Percentiles rank a stretch among this genome's conserved stretches.
Evolutionary conservation across 2,888 invertebrate genomes (phyloP).

Genomic region (Orgyia antiqua): DNA sequence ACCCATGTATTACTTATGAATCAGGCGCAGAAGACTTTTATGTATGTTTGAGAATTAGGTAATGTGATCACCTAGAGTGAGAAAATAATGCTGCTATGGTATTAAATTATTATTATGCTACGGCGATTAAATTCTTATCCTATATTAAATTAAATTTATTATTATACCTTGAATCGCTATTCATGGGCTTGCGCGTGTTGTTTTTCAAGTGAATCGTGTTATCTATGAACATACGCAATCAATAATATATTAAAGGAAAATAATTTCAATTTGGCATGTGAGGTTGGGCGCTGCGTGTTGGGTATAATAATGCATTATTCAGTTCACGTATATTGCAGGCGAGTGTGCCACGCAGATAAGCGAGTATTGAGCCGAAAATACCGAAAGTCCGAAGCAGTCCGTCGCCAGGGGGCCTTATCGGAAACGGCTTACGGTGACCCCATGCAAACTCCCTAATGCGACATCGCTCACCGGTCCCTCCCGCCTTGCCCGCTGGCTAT

Average conservation of each 20-base stretch:
- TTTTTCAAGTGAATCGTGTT: too few relatives aligned
- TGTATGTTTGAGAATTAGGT: too few relatives aligned
- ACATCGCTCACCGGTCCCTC: conserved; percentile 57
- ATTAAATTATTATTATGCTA: too few relatives aligned
- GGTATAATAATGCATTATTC: conserved; percentile 61
- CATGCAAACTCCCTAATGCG: conserved; percentile 73
- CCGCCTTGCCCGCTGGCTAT: conserved; percentile 49
- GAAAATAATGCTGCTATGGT: too few relatives aligned
- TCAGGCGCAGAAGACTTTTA: too few relatives aligned
- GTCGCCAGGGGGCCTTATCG: conserved; percentile 69
- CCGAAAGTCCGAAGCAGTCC: conserved; percentile 41
- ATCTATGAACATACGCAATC: conserved; percentile 22
- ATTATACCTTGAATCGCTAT: too few relatives aligned
- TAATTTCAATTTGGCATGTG: conserved; percentile 51
- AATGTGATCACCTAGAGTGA: too few relatives aligned
- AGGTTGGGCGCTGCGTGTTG: conserved; percentile 47
- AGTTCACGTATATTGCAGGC: conserved; percentile 60
- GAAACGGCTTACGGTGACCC: conserved; percentile 77
- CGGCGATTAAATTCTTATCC: too few relatives aligned
- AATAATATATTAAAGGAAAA: conserved; percentile 57
- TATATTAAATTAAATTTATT: too few relatives aligned
- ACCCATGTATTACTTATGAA: too few relatives aligned
- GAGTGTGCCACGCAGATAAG: conserved; percentile 71
- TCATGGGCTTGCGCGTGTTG: too few relatives aligned
- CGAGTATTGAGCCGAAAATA: conserved; percentile 50